phyloP scores from a whole-genome alignment of 92 coral and sea anemone species.

The Scolanthus callimorphus region DNA sequence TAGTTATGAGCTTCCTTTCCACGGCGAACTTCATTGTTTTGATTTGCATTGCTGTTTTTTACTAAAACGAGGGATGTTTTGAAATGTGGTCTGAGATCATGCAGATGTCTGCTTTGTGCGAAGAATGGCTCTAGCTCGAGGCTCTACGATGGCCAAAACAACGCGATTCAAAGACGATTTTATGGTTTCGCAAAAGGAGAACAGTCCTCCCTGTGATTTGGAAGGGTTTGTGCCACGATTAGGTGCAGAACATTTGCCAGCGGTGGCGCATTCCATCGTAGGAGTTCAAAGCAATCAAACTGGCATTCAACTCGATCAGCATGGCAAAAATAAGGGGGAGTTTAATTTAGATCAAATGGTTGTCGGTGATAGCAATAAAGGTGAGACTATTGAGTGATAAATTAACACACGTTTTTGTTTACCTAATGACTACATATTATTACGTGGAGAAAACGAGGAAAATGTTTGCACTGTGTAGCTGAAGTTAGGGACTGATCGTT shows the following conservation, averaged over 20 bases:
- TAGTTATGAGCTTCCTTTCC: too few relatives aligned
- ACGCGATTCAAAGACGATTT: conserved; percentile 2
- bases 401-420: too few relatives aligned
- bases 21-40: too few relatives aligned
- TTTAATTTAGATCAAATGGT: background rate
- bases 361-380: background rate
- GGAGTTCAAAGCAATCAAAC: background rate
- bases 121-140: background rate
- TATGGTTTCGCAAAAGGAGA: conserved; percentile 31
- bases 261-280: background rate
- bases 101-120: conserved; percentile 3
- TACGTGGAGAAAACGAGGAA: too few relatives aligned
- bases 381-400: too few relatives aligned
- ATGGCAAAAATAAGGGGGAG: background rate
- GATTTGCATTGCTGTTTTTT: too few relatives aligned
- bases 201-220: conserved; percentile 38
- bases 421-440: too few relatives aligned
- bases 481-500: too few relatives aligned
- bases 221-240: conserved; percentile 1
- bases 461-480: too few relatives aligned
- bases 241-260: background rate
- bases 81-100: background rate
- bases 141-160: conserved; percentile 22
- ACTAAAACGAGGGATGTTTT: too few relatives aligned
- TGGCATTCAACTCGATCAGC: background rate